Base-by-base conservation (phyloP, 2,888 invertebrate species). In the Eristalis tenax region DNA sequence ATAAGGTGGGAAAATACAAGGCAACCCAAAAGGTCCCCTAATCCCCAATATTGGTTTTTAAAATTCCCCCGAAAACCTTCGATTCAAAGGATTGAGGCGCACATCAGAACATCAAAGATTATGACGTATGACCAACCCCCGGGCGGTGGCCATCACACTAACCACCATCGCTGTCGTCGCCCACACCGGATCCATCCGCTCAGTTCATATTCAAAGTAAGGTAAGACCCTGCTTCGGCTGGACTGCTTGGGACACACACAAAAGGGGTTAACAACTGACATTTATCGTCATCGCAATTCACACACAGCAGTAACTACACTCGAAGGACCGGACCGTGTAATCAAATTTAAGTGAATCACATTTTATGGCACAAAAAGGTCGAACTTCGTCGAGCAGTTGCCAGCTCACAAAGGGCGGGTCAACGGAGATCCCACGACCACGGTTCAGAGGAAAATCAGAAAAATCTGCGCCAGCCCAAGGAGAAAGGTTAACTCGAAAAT, bases 291-390 rank as follows among this genome's bases (percentile, higher is more conserved):
- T 82, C 68, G 71, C 68, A 85, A 76, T 77, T 64, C 82, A 59
- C 71, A 81, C 81, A 57, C 77, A 66, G 68, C 77, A 66, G 68
- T 86, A 69, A 86, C 77, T 69, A 73, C 73, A 77, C 73, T 78
- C 79, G 57, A 70, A 79, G 61, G 78, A 79, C 63, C 68, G 61
- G 78, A 79, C 63, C 68, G 22, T 79, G 63, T 71, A 87, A 87
- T 87, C 83, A 87, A 79, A 87, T 87, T 87, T 83, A 83, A 87
- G 79, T 80, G 76, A 83, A 83, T 87, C 83, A 83, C 76, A 83
- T 83, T 87, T 87, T 83, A 87, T 83, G 79, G 71, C 79, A 74
- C 43, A 76, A 61, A 78, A 82, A 78, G 63, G 65, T 50, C 50
- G 50, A 50, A 50, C 50, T 50, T 18, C 50, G 50, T 50, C 8